phyloP scores from a whole-genome alignment of 2,888 invertebrate genomes.

The Aelia acuminata region DNA sequence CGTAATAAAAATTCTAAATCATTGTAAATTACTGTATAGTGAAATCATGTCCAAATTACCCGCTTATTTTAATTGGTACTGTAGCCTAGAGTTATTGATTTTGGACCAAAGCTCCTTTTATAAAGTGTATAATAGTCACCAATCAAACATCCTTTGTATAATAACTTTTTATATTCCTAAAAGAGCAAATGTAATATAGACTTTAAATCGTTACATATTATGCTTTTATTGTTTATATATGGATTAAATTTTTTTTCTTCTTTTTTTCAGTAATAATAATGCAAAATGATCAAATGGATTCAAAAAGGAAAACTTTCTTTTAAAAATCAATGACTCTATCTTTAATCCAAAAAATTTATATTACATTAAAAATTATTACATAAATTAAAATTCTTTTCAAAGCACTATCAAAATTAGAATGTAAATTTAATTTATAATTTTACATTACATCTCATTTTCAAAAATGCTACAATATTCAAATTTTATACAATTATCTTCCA shows the following conservation, averaged over 20 bases:
- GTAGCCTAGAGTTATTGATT: conserved; percentile 43
- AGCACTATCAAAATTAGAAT: not conserved
- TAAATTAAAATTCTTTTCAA: not conserved
- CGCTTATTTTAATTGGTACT: not conserved
- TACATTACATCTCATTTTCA: conserved; percentile 7
- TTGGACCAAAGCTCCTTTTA: conserved; percentile 46
- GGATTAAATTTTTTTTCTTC: too few relatives aligned
- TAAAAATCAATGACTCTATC: conserved; percentile 4
- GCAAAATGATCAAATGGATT: not conserved
- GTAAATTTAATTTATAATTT: not conserved
- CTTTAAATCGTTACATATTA: not conserved
- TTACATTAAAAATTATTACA: not conserved
- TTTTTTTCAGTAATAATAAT: not conserved
- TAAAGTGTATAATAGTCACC: conserved; percentile 24
- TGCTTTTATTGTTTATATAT: too few relatives aligned
- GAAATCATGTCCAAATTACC: conserved; percentile 28
- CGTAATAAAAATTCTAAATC: conserved; percentile 60
- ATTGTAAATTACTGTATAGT: conserved; percentile 58
- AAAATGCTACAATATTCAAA: conserved; percentile 1
- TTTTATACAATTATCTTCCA: not conserved
- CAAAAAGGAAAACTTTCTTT: not conserved
- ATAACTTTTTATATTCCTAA: conserved; percentile 32
- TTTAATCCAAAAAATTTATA: not conserved
- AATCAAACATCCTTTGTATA: conserved; percentile 22
- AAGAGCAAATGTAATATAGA: conserved; percentile 32